Base-by-base conservation (phyloP, 2,888 invertebrate genomes). In the Drosophila trichaetosa region DNA sequence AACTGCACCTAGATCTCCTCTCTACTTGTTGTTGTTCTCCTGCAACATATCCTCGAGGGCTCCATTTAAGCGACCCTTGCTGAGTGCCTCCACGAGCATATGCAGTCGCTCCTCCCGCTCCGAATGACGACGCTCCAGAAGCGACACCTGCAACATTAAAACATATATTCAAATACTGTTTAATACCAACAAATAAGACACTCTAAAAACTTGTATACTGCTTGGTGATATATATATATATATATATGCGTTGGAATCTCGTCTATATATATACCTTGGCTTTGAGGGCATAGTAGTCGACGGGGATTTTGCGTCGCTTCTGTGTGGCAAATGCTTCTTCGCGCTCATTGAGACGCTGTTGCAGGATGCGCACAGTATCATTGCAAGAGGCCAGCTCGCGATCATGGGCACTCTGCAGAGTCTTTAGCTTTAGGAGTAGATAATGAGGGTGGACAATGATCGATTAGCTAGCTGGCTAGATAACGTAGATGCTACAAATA, bases 371-470 rank as follows among this genome's bases (percentile, higher is more conserved):
- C 59, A 93, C 90, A 10, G 93, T 92, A 77, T 93, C 93, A 66
- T 93, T 92, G 77, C 92, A 93, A n/a, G 92, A 91, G 40, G 92
- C 89, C 56, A 96, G 91, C 91, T 96, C 96, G 73, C 95, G 95
- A 90, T 96, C 96, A 87, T 96, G 96, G 4, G 96, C 95, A 80
- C 95, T 93, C 93, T 96, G 96, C 7, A 96, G 94, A 11, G 96
- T 96, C 92, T 96, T 97, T 46, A 97, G 93, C 95, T 97, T 31
- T n/a, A 2, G 1, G 21, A 2, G 21, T 11, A 52, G 31, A 52
- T 33, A 36, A 34, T 18, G 0, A 48, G 54, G 71, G 71, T 66
- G 51, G 24, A 46, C 13, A 46, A 13, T 46, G 46, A 6, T 16
- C 24, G 24, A 24, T 46, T 27, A 46, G 46, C 46, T 16, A 16